Conservation (phyloP, 2,113 vertebrate genomes). For the Orcinus orca region DNA sequence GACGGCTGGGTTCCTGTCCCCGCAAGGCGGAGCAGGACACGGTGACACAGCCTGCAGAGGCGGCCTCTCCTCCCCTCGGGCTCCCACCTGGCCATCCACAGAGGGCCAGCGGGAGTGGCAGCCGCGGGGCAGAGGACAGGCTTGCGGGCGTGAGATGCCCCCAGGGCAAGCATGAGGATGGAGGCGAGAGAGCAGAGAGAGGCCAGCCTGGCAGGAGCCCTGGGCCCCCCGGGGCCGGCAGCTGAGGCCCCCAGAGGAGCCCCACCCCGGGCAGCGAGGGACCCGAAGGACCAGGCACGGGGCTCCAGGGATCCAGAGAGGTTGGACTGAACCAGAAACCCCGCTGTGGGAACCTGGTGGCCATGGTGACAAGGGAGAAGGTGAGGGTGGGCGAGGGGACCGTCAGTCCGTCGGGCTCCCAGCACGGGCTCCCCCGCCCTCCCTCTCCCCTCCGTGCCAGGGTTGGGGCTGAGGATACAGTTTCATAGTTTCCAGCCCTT, state of each 20-base stretch:
- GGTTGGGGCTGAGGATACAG: background rate
- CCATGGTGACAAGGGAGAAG: background rate
- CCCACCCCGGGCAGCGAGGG: too few species aligned
- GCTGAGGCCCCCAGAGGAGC: background rate
- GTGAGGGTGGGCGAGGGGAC: too few species aligned
- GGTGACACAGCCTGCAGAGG: background rate
- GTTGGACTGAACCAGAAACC: background rate
- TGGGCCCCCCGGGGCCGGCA: too few species aligned
- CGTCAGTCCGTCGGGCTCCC: fast-evolving
- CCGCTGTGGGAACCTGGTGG: background rate
- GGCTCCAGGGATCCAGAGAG: background rate
- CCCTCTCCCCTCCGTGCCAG: background rate
- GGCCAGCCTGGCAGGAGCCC: background rate
- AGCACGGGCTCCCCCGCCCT: fast-evolving
- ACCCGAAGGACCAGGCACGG: background rate
- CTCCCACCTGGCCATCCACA: background rate
- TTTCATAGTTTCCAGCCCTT: constrained; percentile 36
- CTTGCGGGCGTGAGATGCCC: background rate
- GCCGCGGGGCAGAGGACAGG: background rate
- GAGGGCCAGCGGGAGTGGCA: background rate
- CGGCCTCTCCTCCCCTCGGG: too few species aligned
- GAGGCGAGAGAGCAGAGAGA: background rate
- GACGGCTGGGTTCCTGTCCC: background rate
- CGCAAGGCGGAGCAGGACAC: background rate
- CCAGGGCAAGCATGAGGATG: too few species aligned